These are phyloP conservation scores for Cheilosia vernalis DNA, from an alignment of 2,888 invertebrate species.

Conservation along the genomic window DNA sequence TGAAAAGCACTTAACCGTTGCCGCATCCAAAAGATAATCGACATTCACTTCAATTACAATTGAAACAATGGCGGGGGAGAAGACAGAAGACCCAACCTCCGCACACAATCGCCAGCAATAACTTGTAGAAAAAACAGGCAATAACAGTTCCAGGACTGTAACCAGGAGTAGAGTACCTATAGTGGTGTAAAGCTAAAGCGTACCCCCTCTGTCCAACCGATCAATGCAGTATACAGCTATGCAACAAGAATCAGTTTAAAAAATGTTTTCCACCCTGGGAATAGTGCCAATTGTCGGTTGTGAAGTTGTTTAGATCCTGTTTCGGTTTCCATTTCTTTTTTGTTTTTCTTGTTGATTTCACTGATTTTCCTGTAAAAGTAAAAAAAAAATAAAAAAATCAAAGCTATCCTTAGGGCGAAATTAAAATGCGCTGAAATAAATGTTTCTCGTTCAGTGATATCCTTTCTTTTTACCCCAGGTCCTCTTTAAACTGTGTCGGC, in stretches of 20 bases:
- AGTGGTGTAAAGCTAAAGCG: neutral
- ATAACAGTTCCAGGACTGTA: conserved; percentile 63
- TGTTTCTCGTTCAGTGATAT: conserved; percentile 67
- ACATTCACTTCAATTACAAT: conserved; percentile 69
- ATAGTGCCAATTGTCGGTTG: conserved; percentile 73
- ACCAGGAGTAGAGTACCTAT: neutral
- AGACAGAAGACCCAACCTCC: neutral
- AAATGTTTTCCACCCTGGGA: conserved; percentile 57
- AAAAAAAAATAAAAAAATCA: conserved; percentile 20
- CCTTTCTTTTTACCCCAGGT: conserved; percentile 53
- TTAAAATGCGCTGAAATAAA: conserved; percentile 74
- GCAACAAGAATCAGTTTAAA: conserved; percentile 66
- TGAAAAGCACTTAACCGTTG: conserved; percentile 49
- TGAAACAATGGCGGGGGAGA: conserved; percentile 43
- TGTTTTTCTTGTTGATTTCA: conserved; percentile 52
- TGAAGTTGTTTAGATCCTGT: conserved; percentile 72
- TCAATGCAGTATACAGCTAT: conserved; percentile 40
- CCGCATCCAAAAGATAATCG: conserved; percentile 56
- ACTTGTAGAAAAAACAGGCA: conserved; percentile 54
- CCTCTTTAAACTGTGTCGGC: conserved; percentile 23
- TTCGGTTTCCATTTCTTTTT: conserved; percentile 39
- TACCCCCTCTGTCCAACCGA: conserved; percentile 5
- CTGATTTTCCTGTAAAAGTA: conserved; percentile 68
- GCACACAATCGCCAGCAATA: conserved; percentile 33
- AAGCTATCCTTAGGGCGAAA: conserved; percentile 70